A percentile compares a stretch with the other conserved stretches of the same genome.
Evolutionary conservation across 2,888 invertebrate species (phyloP).

Genomic region (Ochropacha duplaris): DNA sequence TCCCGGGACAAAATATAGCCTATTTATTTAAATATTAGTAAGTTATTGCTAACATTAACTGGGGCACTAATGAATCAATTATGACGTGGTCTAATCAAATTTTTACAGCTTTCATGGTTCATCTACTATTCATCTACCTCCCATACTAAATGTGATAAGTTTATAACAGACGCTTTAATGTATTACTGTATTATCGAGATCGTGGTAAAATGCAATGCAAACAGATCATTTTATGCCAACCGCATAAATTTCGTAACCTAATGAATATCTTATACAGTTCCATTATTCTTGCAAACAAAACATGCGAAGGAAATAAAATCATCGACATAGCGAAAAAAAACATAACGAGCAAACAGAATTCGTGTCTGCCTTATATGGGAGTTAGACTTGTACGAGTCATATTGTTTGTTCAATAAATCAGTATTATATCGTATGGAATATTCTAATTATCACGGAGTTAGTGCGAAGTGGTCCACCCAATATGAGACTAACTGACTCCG

Average conservation of each 20-base stretch:
- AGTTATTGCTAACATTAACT: too few species aligned
- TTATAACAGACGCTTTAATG: conserved; percentile 21
- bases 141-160: neutral
- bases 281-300: conserved; percentile 34
- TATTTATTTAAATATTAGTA: too few species aligned
- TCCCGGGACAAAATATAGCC: too few species aligned
- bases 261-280: conserved; percentile 33
- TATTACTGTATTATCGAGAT: conserved; percentile 40
- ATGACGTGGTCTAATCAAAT: neutral
- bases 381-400: too few species aligned
- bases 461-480: conserved; percentile 29
- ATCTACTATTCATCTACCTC: neutral
- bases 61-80: too few species aligned
- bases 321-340: conserved; percentile 36
- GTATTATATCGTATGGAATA: conserved; percentile 39
- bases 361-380: conserved; percentile 20
- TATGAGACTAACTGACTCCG: conserved; percentile 19
- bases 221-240: conserved; percentile 16
- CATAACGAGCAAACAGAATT: conserved; percentile 46
- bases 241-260: conserved; percentile 26
- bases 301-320: conserved; percentile 32
- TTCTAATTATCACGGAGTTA: conserved; percentile 47
- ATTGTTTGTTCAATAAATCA: conserved; percentile 48
- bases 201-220: conserved; percentile 39
- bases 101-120: neutral